Evolutionary conservation across 2,113 vertebrate species (phyloP).

Genomic region (Promerops cafer): DNA sequence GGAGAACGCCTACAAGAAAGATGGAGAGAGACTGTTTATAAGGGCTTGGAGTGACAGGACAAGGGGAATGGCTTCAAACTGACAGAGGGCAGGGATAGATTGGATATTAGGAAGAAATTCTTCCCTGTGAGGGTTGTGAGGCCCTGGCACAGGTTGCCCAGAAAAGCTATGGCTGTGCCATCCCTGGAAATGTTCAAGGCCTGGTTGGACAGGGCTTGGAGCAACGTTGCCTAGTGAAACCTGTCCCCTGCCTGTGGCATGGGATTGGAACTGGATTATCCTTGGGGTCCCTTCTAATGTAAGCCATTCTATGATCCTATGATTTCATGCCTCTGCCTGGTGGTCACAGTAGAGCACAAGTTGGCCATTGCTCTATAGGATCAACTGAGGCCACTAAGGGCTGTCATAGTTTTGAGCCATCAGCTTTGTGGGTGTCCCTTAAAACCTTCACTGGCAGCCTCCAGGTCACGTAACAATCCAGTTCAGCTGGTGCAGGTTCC

Average conservation of each 20-base stretch:
- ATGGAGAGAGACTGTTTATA: not conserved
- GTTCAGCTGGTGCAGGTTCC: not conserved
- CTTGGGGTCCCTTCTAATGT: not conserved
- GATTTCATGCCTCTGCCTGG: not conserved
- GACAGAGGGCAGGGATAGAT: not conserved
- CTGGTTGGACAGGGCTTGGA: not conserved
- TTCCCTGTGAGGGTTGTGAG: not conserved
- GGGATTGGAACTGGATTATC: not conserved
- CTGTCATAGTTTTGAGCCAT: not conserved
- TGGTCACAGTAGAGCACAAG: not conserved
- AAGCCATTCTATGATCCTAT: not conserved
- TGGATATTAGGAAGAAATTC: not conserved
- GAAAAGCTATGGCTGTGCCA: fast-evolving
- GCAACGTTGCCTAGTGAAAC: not conserved
- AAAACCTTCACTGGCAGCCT: not conserved
- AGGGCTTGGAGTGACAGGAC: not conserved
- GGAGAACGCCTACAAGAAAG: not conserved
- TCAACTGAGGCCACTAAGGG: not conserved
- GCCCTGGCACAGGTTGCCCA: not conserved
- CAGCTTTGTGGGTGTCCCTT: not conserved
- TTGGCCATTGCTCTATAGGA: not conserved
- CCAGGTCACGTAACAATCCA: not conserved
- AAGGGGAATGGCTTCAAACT: not conserved
- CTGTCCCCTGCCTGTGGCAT: not conserved
- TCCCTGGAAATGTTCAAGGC: not conserved